Evolutionary conservation across 2,113 vertebrate species (phyloP), one percentile per base, ranked within the genome.

Genomic region (Pipra filicauda): DNA sequence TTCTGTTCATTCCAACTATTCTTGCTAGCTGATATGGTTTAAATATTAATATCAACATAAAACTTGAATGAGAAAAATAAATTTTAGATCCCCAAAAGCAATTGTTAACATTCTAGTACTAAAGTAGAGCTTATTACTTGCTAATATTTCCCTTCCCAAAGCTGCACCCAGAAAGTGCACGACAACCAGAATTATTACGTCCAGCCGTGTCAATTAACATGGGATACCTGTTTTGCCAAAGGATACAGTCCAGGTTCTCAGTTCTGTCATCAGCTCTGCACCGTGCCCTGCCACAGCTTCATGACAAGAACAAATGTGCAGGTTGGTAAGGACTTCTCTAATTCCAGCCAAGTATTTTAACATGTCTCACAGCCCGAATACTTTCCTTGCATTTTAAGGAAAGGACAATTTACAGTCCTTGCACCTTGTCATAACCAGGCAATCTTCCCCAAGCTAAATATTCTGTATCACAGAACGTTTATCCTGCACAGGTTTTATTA

Each of bases 1-100:
- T 91, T 96, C 91, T 95, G n/a, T 85, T 91, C 80, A 72, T 85
- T 79, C 84, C 65, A 73, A 19, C 59, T 76, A 44, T 66, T 66
- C 71, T 88, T 61, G 43, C 64, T 92, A 90, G 84, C 62, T 79
- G 89, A 73, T 85, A 52, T 2, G 9, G 72, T 96, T 97, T 97
- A 97, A 98, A 96, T 95, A 97, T 97, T 97, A 97, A 97, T 86
- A 74, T 8, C 33, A 87, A 54, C 70, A 94, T 96, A 81, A 97
- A 98, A 97, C 69, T 96, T 96, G 94, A 93, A 96, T 92, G 57
- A 91, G 77, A 83, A 95, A 97, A 97, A 97, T 91, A 95, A 91
- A 94, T 96, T 94, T 89, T 89, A 94, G 70, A 95, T 44, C 58
- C 17, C 57, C 55, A 48, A 97, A 96, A 88, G 91, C 85, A 97